Evolutionary conservation across 1,140 invertebrate genomes (phyloP), one percentile per base, ranked within the genome.

Genomic region (Temnothorax curvispinosus): DNA sequence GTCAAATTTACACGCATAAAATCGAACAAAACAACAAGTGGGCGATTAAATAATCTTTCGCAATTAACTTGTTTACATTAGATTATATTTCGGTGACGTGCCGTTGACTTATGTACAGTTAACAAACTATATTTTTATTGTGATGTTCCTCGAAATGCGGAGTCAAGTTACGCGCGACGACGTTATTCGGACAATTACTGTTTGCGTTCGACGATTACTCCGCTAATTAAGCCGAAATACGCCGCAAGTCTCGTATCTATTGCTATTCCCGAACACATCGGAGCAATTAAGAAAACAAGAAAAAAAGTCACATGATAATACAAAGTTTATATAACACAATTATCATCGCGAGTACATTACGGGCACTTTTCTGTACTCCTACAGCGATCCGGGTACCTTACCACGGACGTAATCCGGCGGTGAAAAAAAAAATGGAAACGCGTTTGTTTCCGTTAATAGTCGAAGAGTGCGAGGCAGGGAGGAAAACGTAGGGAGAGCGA

Each of bases 301-400:
- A 27, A 71, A 84, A 62, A 67, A 74, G 6, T 62, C 44, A 5
- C 27, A 74, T 21, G 80, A 75, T 84, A 84, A 84, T 75, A 47
- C 67, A 84, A 84, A 84, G 54, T 84, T 84, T 84, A 84, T 50
- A 75, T 84, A 84, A 84, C 69, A 50, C 27, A 47, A 84, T 82
- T 84, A 74, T 84, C 69, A 50, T 50, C 9, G 21, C 3, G 7
- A 27, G 13, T 50, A 62, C 41, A 82, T 52, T 77, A 44, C 52
- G 15, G 3, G 35, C 44, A n/a, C 47, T 81, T 54, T 44, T 27
- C 35, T n/a, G 13, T 18, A 7, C 6, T 71, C 18, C n/a, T 6
- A 27, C n/a, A 56, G 47, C 32, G n/a, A 3, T 11, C 27, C 27
- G 7, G 41, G 27, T 47, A 35, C 18, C 47, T 38, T 5, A 7